Percentiles rank a stretch among this genome's conserved stretches.
These are phyloP conservation scores for Tiphia femorata DNA, from an alignment of 2,888 invertebrate genomes.

Conservation along the genomic window DNA sequence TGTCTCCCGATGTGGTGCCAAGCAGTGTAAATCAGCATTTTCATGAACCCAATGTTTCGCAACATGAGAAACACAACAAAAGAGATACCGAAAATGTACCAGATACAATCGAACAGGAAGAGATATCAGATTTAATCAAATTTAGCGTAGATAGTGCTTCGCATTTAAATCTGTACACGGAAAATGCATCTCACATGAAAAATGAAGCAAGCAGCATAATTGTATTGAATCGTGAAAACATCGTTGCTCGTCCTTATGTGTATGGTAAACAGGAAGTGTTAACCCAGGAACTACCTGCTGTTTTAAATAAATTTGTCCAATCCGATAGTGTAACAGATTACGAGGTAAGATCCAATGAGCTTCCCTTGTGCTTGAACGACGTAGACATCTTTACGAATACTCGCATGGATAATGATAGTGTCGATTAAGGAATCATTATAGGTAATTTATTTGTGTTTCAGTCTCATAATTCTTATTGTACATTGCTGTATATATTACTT, in stretches of 20 bases:
- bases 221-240: neutral
- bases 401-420: too few species aligned
- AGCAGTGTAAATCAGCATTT: conserved; percentile 1
- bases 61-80: neutral
- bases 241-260: neutral
- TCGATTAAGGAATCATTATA: too few species aligned
- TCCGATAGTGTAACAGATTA: neutral
- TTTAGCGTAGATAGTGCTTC: conserved; percentile 22
- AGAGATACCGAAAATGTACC: neutral
- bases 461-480: too few species aligned
- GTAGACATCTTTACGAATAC: too few species aligned
- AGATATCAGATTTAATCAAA: conserved; percentile 39
- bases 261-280: conserved; percentile 27
- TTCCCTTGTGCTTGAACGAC: conserved; percentile 38
- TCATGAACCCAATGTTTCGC: neutral
- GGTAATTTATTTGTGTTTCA: too few species aligned
- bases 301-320: conserved; percentile 27
- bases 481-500: too few species aligned
- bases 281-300: conserved; percentile 40
- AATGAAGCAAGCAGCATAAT: neutral
- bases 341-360: conserved; percentile 30
- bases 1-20: conserved; percentile 20
- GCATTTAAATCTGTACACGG: neutral
- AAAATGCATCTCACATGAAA: neutral
- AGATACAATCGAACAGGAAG: too few species aligned